Conservation (phyloP, 1,140 invertebrate species). For the Drosophila obscura region DNA sequence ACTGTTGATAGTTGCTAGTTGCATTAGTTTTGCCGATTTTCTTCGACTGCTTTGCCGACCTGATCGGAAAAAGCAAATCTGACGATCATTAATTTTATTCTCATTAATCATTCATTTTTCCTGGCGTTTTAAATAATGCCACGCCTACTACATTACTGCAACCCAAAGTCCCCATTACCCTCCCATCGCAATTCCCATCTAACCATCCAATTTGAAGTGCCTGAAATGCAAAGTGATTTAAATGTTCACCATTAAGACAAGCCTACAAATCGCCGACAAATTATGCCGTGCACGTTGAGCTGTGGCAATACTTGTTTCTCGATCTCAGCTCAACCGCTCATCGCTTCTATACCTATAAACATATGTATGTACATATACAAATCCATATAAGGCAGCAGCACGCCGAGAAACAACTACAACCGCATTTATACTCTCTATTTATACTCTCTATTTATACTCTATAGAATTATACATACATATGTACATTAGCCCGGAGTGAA, state of each 20-base stretch:
- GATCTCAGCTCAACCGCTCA: slow-evolving; percentile 1
- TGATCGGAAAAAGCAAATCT: slow-evolving; percentile 37
- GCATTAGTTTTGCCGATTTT: slow-evolving; percentile 59
- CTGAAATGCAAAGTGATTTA: slow-evolving; percentile 71
- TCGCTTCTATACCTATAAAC: slow-evolving; percentile 5
- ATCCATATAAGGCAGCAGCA: slow-evolving; percentile 35
- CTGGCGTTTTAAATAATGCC: too few species aligned
- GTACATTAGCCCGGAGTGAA: not conserved
- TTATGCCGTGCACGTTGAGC: slow-evolving; percentile 70
- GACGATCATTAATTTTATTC: slow-evolving; percentile 61
- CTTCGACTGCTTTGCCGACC: slow-evolving; percentile 21
- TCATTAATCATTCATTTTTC: slow-evolving; percentile 4
- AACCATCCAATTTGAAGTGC: slow-evolving; percentile 43
- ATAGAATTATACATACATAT: slow-evolving; percentile 7
- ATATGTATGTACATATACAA: slow-evolving; percentile 29
- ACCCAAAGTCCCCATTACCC: not conserved
- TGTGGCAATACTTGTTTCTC: slow-evolving; percentile 24
- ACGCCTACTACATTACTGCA: not conserved
- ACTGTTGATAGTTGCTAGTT: slow-evolving; percentile 60
- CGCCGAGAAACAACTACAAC: slow-evolving; percentile 10
- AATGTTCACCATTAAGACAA: slow-evolving; percentile 76
- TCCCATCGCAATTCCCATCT: not conserved
- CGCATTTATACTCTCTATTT: slow-evolving; percentile 32
- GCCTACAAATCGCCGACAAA: slow-evolving; percentile 73
- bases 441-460: slow-evolving; percentile 32